These are phyloP conservation scores for Pogonus chalceus DNA, from an alignment of 1,140 invertebrate genomes.

Conservation along the genomic window DNA sequence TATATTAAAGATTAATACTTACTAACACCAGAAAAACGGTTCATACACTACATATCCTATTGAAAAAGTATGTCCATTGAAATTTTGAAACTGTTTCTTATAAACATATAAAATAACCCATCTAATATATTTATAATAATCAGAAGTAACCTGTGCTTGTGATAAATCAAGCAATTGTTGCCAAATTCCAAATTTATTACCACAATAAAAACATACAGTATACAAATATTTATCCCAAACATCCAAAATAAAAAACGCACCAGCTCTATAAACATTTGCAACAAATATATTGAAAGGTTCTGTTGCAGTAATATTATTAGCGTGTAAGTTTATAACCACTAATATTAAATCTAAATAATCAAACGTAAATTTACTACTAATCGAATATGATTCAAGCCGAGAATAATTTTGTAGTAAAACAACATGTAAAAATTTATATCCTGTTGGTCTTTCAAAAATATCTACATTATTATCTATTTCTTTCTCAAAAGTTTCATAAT, in stretches of 20 bases:
- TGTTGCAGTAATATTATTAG: neutral
- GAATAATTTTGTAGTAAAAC: neutral
- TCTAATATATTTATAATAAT: too few species aligned
- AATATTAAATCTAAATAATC: neutral
- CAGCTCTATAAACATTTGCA: neutral
- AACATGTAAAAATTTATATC: neutral
- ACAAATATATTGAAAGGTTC: neutral
- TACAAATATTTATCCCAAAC: neutral
- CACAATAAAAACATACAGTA: conserved; percentile 1
- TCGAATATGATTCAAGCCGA: neutral
- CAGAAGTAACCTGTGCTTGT: too few species aligned
- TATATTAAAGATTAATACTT: neutral
- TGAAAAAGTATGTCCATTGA: neutral
- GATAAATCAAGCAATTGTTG: neutral
- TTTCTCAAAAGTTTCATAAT: neutral
- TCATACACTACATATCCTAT: neutral
- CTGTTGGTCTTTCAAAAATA: neutral
- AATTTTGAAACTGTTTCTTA: neutral
- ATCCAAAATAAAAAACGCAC: neutral
- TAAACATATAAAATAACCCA: neutral
- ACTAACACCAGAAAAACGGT: neutral
- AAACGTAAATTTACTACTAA: neutral
- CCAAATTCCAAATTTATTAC: neutral
- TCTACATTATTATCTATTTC: too few species aligned
- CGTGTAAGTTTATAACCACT: neutral